Base-by-base conservation (phyloP, 2,797 vertebrate genomes). In the Thaleichthys pacificus region DNA sequence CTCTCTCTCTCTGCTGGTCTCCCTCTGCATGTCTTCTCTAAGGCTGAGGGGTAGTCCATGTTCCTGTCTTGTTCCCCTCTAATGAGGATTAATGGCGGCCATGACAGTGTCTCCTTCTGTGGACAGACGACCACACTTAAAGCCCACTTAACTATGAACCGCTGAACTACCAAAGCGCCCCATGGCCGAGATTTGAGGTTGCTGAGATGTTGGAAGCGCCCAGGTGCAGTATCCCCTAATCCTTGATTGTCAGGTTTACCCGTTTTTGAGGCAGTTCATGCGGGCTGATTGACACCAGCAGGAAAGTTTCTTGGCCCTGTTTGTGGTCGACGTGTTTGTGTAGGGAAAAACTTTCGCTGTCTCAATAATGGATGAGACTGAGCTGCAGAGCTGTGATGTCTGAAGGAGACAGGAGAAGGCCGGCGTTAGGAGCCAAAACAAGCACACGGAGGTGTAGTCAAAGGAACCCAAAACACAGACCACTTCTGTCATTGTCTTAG, bases 51-150 rank as follows among this genome's bases (percentile, higher is more conserved):
- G 83, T 80, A 4, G 77, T 69, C 84, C 88, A 86, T 80, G 85
- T 84, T 84, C 77, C 83, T 84, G 86, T 88, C 91, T 89, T 89
- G 86, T 89, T 88, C 80, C 72, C 73, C 61, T 62, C 75, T 90
- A 90, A 91, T 91, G 87, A 90, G 85, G 81, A 92, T 90, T 85
- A 90, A 93, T 90, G 79, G 77, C 80, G 69, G 71, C 79, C 77
- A 69, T 86, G 82, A 82, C 80, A 75, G 72, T 30, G 68, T 57
- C 83, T 74, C 57, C 47, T 67, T 80, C 78, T 73, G 60, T 68
- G 28, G 66, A 69, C 70, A 72, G 66, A 74, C 66, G 76, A 61
- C 70, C 42, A 28, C 71, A 77, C 73, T 60, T 70, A 76, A 68
- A 76, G 77, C 57, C 76, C 57, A 68, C 69, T 84, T 83, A 78